Evolutionary conservation across 30 jellyfish, hydroid and myxozoan species (phyloP), one percentile per base, ranked within the genome.

Genomic region (Pseudorhiza aurosa): DNA sequence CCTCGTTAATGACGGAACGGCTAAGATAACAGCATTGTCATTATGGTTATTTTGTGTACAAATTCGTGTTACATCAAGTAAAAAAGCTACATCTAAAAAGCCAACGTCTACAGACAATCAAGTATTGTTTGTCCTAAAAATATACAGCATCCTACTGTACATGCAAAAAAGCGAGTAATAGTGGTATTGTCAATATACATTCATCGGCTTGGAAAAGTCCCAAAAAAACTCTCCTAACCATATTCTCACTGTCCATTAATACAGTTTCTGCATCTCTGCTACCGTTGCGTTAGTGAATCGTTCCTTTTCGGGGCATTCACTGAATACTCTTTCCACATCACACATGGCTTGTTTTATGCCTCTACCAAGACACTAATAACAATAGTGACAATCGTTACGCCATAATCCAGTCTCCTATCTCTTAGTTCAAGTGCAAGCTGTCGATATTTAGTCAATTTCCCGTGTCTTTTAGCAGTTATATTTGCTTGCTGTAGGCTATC

Each of bases 401-500:
- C 67, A 53, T 53, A 6, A 14, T 36, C 6, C 5, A 36, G 67
- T 8, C 67, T 2, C 35, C 67, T 17, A 9, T 53, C 67, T 21
- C 67, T 53, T 18, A 22, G 1, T 53, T 53, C 67, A 53, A 53
- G 24, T 53, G 67, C 67, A 8, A 53, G 22, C 24, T 53, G 67
- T 53, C 67, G n/a, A 19, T 53, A 21, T 12, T 53, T 53, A 18
- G 35, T 53, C 67, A 53, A 15, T 53, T 53, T 53, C 0, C 24
- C 67, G 17, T 8, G 0, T 53, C 67, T 53, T 19, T 53, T 53
- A 8, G 67, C 35, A 15, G n/a, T 15, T 8, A 53, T 53, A 47
- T 47, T 47, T 53, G 35, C 67, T 2, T 53, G 67, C 67, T 53
- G 67, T 15, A 2, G 67, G 14, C 67, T n/a, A n/a, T n/a, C n/a